These are phyloP conservation scores for Oncorhynchus kisutch DNA, from an alignment of 2,113 vertebrate species.

Conservation along the genomic window DNA sequence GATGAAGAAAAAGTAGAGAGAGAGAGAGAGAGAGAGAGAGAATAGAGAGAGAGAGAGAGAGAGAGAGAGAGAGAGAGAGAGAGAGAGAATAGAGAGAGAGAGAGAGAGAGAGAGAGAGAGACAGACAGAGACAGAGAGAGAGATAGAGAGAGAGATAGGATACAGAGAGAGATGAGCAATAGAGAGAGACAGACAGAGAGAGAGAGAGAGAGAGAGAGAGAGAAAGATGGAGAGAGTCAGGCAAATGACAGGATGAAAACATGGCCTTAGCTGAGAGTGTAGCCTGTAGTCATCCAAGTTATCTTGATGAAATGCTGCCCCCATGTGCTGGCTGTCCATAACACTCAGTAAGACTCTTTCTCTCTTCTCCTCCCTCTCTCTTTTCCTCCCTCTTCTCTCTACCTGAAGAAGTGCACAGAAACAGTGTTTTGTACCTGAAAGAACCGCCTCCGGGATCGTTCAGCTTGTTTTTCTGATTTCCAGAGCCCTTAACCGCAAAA, in stretches of 20 bases:
- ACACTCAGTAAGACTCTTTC: slow-evolving; percentile 6
- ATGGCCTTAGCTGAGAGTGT: slow-evolving; percentile 64
- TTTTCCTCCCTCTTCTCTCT: neutral
- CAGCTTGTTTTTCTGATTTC: slow-evolving; percentile 86
- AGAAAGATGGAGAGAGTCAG: slow-evolving; percentile 51
- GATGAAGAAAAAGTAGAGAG: neutral
- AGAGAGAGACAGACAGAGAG: slow-evolving; percentile 4
- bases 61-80: rapidly evolving
- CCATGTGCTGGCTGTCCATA: slow-evolving; percentile 74
- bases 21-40: no score
- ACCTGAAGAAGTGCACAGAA: neutral
- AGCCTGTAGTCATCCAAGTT: slow-evolving; percentile 59
- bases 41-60: slow-evolving; percentile 4
- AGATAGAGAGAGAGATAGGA: no score
- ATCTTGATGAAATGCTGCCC: slow-evolving; percentile 85
- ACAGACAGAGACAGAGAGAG: neutral
- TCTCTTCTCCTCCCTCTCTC: neutral
- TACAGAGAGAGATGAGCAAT: neutral
- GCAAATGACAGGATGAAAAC: slow-evolving; percentile 44
- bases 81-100: slow-evolving; percentile 6
- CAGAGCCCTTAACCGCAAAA: slow-evolving; percentile 80
- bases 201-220: slow-evolving; percentile 13
- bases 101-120: slow-evolving; percentile 10
- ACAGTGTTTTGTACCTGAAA: slow-evolving; percentile 75
- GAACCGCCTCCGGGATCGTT: slow-evolving; percentile 84